These are phyloP conservation scores for Sphecodes monilicornis DNA, from an alignment of 2,888 invertebrate genomes.

Conservation along the genomic window DNA sequence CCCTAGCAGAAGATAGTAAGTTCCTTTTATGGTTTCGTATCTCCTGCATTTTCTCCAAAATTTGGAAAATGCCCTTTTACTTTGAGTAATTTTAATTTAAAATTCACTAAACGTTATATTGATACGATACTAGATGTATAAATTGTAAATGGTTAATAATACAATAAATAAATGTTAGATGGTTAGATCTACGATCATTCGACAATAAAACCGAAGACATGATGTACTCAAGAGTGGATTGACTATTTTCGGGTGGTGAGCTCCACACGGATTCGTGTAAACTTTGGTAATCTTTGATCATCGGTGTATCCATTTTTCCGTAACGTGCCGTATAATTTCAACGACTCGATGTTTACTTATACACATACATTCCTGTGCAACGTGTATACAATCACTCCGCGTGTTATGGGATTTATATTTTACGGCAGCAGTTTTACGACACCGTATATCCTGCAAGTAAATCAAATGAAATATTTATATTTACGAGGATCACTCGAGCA, in stretches of 20 bases:
- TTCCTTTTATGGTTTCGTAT: too few relatives aligned
- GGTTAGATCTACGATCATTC: not conserved
- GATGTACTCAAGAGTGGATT: not conserved
- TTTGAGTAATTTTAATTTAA: too few relatives aligned
- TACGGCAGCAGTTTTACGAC: slow-evolving; percentile 9
- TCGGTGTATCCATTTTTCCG: not conserved
- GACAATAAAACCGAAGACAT: not conserved
- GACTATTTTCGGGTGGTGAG: not conserved
- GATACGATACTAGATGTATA: too few relatives aligned
- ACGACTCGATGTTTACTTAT: not conserved
- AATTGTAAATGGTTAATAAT: too few relatives aligned
- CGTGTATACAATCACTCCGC: slow-evolving; percentile 9
- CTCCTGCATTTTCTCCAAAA: too few relatives aligned
- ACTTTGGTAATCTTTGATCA: not conserved
- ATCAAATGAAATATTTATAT: slow-evolving; percentile 20
- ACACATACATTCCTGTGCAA: not conserved
- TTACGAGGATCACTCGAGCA: slow-evolving; percentile 7
- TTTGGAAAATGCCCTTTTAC: too few relatives aligned
- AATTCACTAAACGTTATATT: too few relatives aligned
- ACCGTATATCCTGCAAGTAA: not conserved
- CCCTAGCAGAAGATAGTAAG: too few relatives aligned
- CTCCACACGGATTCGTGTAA: not conserved
- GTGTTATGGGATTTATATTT: slow-evolving; percentile 33
- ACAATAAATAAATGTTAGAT: not conserved
- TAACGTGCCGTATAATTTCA: not conserved